Percentiles rank a stretch among this genome's conserved stretches.
These are phyloP conservation scores for Chionodraco myersi DNA, from an alignment of 2,113 vertebrate genomes.

Conservation along the genomic window DNA sequence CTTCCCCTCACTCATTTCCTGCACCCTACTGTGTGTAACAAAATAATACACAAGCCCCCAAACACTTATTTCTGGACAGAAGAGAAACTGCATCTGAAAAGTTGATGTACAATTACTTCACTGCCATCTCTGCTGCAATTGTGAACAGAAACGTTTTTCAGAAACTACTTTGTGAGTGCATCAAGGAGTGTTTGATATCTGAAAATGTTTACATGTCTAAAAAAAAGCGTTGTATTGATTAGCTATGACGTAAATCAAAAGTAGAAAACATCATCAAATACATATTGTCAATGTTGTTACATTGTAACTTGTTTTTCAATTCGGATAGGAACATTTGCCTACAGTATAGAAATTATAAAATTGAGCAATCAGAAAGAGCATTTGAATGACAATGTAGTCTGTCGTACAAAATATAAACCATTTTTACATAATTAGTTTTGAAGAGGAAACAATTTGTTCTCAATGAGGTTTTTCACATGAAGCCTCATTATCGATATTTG, in stretches of 20 bases:
- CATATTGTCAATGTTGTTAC: too few species aligned
- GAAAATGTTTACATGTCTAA: too few species aligned
- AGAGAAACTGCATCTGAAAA: too few species aligned
- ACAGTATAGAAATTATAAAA: conserved; percentile 23
- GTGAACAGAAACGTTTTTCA: too few species aligned
- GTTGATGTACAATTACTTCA: too few species aligned
- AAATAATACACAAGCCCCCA: not conserved
- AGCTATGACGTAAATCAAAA: too few species aligned
- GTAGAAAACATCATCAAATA: too few species aligned
- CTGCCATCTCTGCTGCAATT: too few species aligned
- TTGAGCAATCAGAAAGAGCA: conserved; percentile 13
- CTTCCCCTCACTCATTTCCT: not conserved
- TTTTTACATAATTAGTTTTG: conserved; percentile 22
- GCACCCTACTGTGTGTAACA: not conserved
- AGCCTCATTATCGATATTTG: conserved; percentile 10
- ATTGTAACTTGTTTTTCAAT: not conserved
- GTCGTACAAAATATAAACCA: conserved; percentile 21
- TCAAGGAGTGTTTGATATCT: too few species aligned
- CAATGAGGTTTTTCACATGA: not conserved
- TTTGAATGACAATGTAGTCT: conserved; percentile 34
- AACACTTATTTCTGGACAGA: not conserved
- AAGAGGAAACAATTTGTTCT: conserved; percentile 20
- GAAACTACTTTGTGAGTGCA: too few species aligned
- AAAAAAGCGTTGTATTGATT: too few species aligned
- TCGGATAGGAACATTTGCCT: not conserved